Percentiles rank a stretch among this genome's conserved stretches.
phyloP scores from a whole-genome alignment of 2,797 vertebrate species.

The Molossus alvarezi region DNA sequence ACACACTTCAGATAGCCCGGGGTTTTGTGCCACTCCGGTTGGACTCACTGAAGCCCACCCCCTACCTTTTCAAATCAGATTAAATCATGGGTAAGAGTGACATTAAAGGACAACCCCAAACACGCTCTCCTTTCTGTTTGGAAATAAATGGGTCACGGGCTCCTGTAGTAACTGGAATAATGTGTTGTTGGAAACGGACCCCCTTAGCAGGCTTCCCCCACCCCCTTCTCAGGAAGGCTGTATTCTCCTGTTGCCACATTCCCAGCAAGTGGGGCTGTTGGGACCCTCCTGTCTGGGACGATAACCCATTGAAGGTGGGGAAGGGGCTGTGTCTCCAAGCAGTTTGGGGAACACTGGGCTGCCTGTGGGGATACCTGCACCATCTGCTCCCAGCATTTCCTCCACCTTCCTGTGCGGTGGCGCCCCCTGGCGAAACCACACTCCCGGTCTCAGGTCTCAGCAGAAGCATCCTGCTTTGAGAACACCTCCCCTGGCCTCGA shows the following conservation, averaged over 20 bases:
- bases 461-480: not conserved
- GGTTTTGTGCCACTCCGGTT: not conserved
- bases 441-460: rapidly evolving
- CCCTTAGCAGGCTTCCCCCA: not conserved
- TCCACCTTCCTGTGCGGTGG: not conserved
- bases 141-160: not conserved
- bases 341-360: not conserved
- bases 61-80: not conserved
- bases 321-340: not conserved
- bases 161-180: not conserved
- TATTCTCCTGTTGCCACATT: not conserved
- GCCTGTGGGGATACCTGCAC: not conserved
- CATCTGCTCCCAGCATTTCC: not conserved
- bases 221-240: not conserved
- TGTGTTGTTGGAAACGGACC: not conserved
- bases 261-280: not conserved
- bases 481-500: not conserved
- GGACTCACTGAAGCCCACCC: not conserved
- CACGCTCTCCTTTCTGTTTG: not conserved
- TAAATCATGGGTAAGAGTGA: not conserved
- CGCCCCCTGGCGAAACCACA: not conserved
- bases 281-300: not conserved
- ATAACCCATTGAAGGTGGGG: no score
- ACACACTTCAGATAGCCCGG: rapidly evolving
- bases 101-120: not conserved